phyloP scores from a whole-genome alignment of 2,888 invertebrate genomes.

The Himalopsyche kuldschensis region DNA sequence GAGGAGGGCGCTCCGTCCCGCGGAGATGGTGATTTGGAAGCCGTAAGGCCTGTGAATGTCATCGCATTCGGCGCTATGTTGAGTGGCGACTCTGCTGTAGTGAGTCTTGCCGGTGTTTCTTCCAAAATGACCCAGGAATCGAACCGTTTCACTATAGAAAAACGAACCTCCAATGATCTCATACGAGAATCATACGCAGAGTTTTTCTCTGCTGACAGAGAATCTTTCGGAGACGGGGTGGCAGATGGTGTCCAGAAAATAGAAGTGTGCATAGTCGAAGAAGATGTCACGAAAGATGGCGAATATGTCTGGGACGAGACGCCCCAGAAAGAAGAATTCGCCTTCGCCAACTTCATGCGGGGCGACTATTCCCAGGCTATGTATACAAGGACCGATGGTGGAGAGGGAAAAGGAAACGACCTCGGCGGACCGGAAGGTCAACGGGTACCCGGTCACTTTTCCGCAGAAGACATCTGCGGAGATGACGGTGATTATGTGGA shows the following conservation, averaged over 20 bases:
- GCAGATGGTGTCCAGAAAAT: slow-evolving; percentile 48
- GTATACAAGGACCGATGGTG: slow-evolving; percentile 11
- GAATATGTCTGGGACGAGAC: slow-evolving; percentile 54
- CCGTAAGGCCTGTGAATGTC: slow-evolving; percentile 53
- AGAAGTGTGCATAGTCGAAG: slow-evolving; percentile 16
- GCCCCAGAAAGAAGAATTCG: slow-evolving; percentile 53
- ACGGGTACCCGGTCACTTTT: neutral
- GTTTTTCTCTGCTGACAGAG: slow-evolving; percentile 55
- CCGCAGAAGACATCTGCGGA: slow-evolving; percentile 3
- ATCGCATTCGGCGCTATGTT: slow-evolving; percentile 52
- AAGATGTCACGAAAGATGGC: slow-evolving; percentile 39
- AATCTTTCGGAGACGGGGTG: slow-evolving; percentile 50
- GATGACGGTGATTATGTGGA: slow-evolving; percentile 46
- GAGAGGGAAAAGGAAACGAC: slow-evolving; percentile 48
- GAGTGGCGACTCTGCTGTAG: neutral
- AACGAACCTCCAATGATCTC: slow-evolving; percentile 53
- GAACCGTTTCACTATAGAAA: slow-evolving; percentile 45
- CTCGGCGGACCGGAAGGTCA: slow-evolving; percentile 42
- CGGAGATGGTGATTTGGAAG: slow-evolving; percentile 44
- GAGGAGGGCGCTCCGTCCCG: slow-evolving; percentile 35
- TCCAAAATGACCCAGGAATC: neutral
- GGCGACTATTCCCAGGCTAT: slow-evolving; percentile 47
- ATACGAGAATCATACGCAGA: slow-evolving; percentile 58
- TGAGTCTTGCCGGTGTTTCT: neutral
- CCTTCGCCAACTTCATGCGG: slow-evolving; percentile 55